These are phyloP conservation scores for Eristalis arbustorum DNA, from an alignment of 2,888 invertebrate genomes.

Conservation along the genomic window DNA sequence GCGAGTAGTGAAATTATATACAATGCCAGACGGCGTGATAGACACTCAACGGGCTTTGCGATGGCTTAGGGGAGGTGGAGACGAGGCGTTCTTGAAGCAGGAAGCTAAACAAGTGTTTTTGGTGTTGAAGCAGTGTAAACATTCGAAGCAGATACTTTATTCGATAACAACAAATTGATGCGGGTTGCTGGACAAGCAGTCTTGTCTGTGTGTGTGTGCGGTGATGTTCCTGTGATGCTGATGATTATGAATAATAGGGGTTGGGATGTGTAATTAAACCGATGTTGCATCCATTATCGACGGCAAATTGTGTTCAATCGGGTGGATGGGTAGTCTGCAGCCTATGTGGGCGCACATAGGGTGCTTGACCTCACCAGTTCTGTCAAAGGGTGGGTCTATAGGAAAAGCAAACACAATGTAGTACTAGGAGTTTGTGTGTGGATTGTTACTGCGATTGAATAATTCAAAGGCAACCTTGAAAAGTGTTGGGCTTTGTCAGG, in stretches of 20 bases:
- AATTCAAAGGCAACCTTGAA: no score
- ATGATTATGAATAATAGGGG: neutral
- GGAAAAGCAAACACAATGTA: neutral
- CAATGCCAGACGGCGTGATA: slow-evolving; percentile 1
- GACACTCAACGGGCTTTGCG: neutral
- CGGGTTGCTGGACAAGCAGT: neutral
- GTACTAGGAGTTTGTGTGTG: no score
- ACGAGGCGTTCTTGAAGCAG: slow-evolving; percentile 6
- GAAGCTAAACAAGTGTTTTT: slow-evolving; percentile 33
- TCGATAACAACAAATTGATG: slow-evolving; percentile 23
- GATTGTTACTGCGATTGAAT: no score
- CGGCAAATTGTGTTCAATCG: neutral
- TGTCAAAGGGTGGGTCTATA: neutral
- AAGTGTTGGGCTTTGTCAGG: no score
- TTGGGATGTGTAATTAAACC: neutral
- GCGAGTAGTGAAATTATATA: neutral
- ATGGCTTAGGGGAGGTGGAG: neutral
- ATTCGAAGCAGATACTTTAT: slow-evolving; percentile 35
- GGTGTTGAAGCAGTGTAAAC: slow-evolving; percentile 39
- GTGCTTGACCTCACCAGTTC: neutral
- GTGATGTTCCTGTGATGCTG: neutral
- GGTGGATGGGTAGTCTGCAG: neutral
- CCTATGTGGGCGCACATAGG: neutral
- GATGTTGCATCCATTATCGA: neutral
- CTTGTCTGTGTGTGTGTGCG: neutral